phyloP scores from a whole-genome alignment of 1,140 invertebrate genomes.

The Bombus breviceps region DNA sequence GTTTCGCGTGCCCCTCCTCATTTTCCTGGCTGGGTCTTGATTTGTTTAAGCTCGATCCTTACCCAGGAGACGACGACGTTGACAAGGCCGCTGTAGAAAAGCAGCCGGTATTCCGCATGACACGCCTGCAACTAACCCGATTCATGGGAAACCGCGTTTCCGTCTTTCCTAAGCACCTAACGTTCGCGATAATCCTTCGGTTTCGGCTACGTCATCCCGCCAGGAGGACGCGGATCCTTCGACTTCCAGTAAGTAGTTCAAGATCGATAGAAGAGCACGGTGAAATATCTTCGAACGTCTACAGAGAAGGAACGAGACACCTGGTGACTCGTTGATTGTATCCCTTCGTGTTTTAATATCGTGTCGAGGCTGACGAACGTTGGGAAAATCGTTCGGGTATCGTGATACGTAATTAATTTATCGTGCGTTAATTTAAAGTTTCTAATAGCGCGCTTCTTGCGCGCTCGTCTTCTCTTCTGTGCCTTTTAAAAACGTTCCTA shows the following conservation, averaged over 20 bases:
- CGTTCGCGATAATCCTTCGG: constrained; percentile 26
- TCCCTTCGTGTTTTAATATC: neutral
- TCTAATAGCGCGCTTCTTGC: neutral
- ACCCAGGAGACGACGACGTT: constrained; percentile 44
- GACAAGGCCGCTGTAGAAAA: constrained; percentile 62
- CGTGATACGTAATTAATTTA: neutral
- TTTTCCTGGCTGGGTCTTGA: constrained; percentile 26
- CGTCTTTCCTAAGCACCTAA: neutral
- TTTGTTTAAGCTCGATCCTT: constrained; percentile 57
- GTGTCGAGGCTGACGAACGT: neutral
- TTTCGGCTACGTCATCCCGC: constrained; percentile 47
- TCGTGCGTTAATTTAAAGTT: neutral
- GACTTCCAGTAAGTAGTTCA: constrained; percentile 48
- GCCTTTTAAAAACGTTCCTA: too few species aligned
- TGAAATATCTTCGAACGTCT: neutral
- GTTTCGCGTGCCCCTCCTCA: constrained; percentile 54
- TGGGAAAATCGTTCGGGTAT: neutral
- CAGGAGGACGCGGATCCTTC: constrained; percentile 41
- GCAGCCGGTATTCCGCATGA: constrained; percentile 15
- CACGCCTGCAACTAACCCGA: constrained; percentile 9
- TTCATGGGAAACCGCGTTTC: constrained; percentile 40
- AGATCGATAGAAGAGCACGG: constrained; percentile 31
- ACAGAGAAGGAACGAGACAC: neutral
- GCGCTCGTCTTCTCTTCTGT: too few species aligned
- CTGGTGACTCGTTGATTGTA: constrained; percentile 27